phyloP scores from a whole-genome alignment of 1,140 invertebrate genomes.

The Pseudomyrmex cubaensis region DNA sequence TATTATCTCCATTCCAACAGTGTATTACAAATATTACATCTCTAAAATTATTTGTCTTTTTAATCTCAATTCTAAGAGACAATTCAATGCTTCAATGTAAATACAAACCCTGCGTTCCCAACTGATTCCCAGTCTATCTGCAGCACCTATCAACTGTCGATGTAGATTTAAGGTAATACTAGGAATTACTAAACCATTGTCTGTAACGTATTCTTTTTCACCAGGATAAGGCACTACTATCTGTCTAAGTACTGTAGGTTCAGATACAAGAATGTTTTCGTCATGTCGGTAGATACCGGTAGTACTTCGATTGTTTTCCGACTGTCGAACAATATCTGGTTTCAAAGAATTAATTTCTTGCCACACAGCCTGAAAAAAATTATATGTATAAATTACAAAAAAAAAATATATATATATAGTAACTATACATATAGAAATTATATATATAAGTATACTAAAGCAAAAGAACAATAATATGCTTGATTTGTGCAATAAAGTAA shows the following conservation, averaged over 20 bases:
- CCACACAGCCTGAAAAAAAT: constrained; percentile 79
- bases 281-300: constrained; percentile 89
- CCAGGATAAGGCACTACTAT: constrained; percentile 89
- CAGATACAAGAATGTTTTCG: constrained; percentile 92
- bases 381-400: background rate
- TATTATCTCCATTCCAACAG: background rate
- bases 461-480: background rate
- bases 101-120: constrained; percentile 86
- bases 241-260: constrained; percentile 88
- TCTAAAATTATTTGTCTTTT: background rate
- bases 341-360: constrained; percentile 91
- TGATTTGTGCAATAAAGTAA: no score
- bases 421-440: background rate
- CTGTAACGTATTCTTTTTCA: constrained; percentile 91
- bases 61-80: background rate
- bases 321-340: constrained; percentile 88
- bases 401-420: background rate
- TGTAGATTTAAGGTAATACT: constrained; percentile 89
- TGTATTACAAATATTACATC: background rate
- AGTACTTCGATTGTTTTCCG: constrained; percentile 78
- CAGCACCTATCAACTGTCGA: constrained; percentile 88
- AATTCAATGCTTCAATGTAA: constrained; percentile 20
- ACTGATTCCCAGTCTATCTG: constrained; percentile 89
- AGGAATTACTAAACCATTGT: constrained; percentile 92
- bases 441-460: constrained; percentile 70